A percentile compares a stretch with the other conserved stretches of the same genome.
Evolutionary conservation across 2,113 vertebrate species (phyloP).

Genomic region (Pyxicephalus adspersus): DNA sequence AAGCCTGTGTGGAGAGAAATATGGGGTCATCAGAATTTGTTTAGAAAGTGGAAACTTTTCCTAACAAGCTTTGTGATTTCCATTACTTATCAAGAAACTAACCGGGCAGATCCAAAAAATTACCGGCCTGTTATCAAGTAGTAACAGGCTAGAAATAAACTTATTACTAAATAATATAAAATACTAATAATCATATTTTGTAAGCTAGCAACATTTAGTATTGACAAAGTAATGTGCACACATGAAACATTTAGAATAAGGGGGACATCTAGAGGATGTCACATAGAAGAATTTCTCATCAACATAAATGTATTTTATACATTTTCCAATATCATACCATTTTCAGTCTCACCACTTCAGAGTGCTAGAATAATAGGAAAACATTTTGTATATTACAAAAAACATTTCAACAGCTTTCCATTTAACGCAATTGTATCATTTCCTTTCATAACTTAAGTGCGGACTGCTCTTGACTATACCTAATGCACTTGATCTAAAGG

Average conservation of each 20-base stretch:
- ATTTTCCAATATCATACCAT: background rate
- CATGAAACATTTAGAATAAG: background rate
- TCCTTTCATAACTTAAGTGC: constrained; percentile 14
- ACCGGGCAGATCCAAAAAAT: no score
- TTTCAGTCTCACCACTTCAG: background rate
- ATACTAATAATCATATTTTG: no score
- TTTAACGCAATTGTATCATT: constrained; percentile 41
- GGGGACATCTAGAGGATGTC: constrained; percentile 42
- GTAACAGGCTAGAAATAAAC: no score
- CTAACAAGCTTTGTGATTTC: no score
- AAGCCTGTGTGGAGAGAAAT: no score
- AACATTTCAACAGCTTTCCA: constrained; percentile 34
- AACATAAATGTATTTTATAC: background rate
- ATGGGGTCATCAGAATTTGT: no score
- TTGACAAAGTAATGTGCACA: background rate
- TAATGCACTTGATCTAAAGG: constrained; percentile 43
- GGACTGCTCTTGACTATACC: background rate
- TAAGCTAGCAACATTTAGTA: background rate
- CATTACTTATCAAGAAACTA: no score
- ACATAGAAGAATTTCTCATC: background rate
- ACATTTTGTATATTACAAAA: constrained; percentile 2
- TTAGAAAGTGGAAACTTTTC: no score
- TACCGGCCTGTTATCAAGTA: no score
- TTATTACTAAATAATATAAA: no score
- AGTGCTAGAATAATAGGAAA: background rate